Evolutionary conservation across 2,797 vertebrate species (phyloP).

Genomic region (Enoplosus armatus): DNA sequence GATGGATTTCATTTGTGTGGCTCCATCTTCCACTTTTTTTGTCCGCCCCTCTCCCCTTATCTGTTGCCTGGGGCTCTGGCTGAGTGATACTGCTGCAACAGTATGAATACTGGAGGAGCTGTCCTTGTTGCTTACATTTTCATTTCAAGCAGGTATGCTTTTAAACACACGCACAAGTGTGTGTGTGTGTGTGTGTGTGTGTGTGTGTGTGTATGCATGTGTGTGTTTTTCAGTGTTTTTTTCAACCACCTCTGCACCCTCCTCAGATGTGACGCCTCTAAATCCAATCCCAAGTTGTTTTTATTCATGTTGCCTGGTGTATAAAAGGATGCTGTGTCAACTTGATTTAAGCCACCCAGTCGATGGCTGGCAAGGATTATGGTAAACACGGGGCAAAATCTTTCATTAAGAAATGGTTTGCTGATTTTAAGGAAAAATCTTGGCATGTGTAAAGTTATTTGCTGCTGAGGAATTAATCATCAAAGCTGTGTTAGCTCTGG

Average conservation of each 20-base stretch:
- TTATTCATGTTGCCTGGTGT: slow-evolving; percentile 8
- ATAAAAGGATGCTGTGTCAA: slow-evolving; percentile 22
- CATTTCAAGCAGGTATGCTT: slow-evolving; percentile 31
- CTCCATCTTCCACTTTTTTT: not conserved
- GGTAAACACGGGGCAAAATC: not conserved
- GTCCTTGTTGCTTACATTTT: slow-evolving; percentile 37
- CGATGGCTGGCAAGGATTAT: not conserved
- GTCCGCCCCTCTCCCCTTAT: not conserved
- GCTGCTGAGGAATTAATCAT: not conserved
- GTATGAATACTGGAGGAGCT: slow-evolving; percentile 8
- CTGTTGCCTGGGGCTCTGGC: not conserved
- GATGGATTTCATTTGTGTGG: not conserved
- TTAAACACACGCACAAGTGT: not conserved
- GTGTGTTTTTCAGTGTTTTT: not conserved
- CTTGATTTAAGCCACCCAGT: slow-evolving; percentile 12
- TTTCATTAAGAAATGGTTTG: not conserved
- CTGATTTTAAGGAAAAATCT: not conserved
- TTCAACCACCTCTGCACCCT: slow-evolving; percentile 12
- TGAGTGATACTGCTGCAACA: slow-evolving; percentile 1
- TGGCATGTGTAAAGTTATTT: not conserved
- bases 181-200: not conserved
- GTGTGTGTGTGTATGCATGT: not conserved
- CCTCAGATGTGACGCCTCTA: not conserved
- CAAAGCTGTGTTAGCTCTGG: not conserved
- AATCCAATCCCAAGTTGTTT: slow-evolving; percentile 1